These are phyloP conservation scores for Condylostylus longicornis DNA, from an alignment of 1,140 invertebrate genomes.

Conservation along the genomic window DNA sequence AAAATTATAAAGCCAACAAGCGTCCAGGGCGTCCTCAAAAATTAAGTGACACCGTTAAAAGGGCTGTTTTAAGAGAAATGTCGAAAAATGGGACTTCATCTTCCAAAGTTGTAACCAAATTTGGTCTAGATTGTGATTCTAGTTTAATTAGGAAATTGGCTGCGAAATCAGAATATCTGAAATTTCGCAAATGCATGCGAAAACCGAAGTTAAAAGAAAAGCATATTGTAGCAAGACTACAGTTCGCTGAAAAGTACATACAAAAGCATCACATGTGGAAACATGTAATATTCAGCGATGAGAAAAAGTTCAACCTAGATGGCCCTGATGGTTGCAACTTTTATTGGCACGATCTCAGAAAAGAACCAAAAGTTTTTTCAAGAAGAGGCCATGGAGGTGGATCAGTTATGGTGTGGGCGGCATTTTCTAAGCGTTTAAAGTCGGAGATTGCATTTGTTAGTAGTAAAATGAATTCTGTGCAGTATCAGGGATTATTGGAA, in stretches of 20 bases:
- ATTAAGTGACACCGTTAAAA: too few species aligned
- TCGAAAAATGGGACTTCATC: too few species aligned
- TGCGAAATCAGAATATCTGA: too few species aligned
- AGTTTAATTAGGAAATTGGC: too few species aligned
- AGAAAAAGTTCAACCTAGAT: constrained; percentile 12
- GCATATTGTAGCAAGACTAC: constrained; percentile 1
- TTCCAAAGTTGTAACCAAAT: too few species aligned
- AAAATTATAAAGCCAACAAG: too few species aligned
- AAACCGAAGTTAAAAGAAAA: background rate
- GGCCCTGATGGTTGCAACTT: constrained; percentile 11
- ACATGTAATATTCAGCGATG: constrained; percentile 4
- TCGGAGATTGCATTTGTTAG: background rate
- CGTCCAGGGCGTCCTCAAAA: too few species aligned
- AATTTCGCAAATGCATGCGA: too few species aligned
- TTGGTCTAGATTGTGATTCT: too few species aligned
- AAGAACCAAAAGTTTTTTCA: constrained; percentile 1
- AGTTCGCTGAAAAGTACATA: constrained; percentile 5
- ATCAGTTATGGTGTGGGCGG: constrained; percentile 8
- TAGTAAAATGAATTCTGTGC: background rate
- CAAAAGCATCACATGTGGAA: constrained; percentile 3
- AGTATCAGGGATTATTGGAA: background rate
- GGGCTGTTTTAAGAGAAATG: too few species aligned
- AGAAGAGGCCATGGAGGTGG: constrained; percentile 2
- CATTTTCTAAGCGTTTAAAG: background rate
- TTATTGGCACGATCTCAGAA: constrained; percentile 11